Evolutionary conservation across 1,140 invertebrate genomes (phyloP), one percentile per base, ranked within the genome.

Genomic region (Aphaenogaster ashmeadi): DNA sequence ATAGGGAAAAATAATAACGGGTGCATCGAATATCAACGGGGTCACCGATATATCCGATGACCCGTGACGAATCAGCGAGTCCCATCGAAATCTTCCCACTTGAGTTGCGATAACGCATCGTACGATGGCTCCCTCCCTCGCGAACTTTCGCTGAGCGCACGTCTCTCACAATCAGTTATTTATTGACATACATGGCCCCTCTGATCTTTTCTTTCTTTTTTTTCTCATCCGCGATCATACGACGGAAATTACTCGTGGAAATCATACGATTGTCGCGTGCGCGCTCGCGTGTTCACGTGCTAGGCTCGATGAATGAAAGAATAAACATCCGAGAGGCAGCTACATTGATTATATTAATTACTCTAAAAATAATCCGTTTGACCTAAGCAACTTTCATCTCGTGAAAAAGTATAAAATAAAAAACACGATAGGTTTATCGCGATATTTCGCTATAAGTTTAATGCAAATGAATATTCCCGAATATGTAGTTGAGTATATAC

Each of bases 81-180:
- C 18, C 52, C 72, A 88, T 90, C 86, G 15, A 86, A 85, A 90
- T 85, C 79, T 81, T 89, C 56, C 50, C 60, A 83, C 27, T 78
- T 72, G n/a, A 69, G 38, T 33, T 4, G 8, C 7, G 89, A 90
- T 90, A 90, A 84, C 18, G 60, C 38, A 88, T 90, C 86, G 62
- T 90, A 58, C 77, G 90, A 91, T 81, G 88, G 74, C 74, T 69
- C 33, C 64, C 56, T 21, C 66, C 41, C 21, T 44, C 72, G 13
- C 41, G 15, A 3, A n/a, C 13, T 38, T 56, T 27, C 38, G 64
- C 64, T 69, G 62, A 69, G 13, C 21, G 38, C 52, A 36, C 64
- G 36, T 8, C 8, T 41, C 21, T 52, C n/a, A 27, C 27, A 27
- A 27, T 27, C 27, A 0, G 38, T 60, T 54, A 47, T 79, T 27